Base-by-base conservation (phyloP, 1,140 invertebrate species). In the Aplysia californica region DNA sequence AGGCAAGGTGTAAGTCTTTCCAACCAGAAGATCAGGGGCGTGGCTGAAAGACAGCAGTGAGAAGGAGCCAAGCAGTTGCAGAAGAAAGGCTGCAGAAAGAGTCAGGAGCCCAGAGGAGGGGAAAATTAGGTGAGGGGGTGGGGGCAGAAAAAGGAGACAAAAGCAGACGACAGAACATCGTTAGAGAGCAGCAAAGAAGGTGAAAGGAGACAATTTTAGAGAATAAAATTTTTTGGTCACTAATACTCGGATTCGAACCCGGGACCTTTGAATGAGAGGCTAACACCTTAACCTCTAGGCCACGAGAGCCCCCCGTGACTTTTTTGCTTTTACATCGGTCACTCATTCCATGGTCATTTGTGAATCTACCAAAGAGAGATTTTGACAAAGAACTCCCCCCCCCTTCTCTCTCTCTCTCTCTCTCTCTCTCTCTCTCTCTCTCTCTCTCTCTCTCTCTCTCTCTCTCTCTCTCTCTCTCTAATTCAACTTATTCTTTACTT, bases 371-470 rank as follows among this genome's bases (percentile, higher is more conserved):
- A 66, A 18, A 33, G 4, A 18, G 36, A 66, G 5, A 18, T 41
- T 6, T 23, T 41, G 38, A 15, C 36, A 36, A 31, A 26, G 23
- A 31, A 21, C 39, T 18, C 35, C 56, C 39, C 23, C 29, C 58
- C n/a, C 23, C 36, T 31, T 61, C 55, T 74, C 71, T 74, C 55
- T 74, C 56, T 61, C 58, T 65, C 58, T 75, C 36, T 75, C 23
- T 65, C 58, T 75, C 36, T 75, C 35, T 65, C 58, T 65, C 58
- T 75, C 58, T 75, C 31, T 75, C 35, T 65, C 58, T 75, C 58
- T 64, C 31, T 75, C 58, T 75, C 58, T 75, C 58, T 75, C 58
- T 75, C 35, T 64, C 35, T 65, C n/a, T 64, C 35, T 65, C 36
- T 65, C 36, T 64, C 33, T 64, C 20, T 65, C 36, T 38, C 21